Conservation (phyloP, 2,888 invertebrate genomes). For the Drosophila merina region DNA sequence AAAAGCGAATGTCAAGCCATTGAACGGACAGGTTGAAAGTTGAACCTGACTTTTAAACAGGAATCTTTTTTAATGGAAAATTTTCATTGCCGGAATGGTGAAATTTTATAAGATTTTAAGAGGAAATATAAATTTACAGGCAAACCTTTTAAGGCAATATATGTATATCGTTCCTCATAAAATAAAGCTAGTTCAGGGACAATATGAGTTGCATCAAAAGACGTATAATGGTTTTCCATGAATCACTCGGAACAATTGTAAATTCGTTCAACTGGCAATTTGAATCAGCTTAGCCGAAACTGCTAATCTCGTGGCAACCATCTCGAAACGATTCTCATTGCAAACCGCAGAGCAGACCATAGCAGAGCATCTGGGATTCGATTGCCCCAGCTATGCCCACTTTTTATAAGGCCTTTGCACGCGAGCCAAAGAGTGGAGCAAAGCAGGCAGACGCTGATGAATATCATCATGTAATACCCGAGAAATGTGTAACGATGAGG, state of each 20-base stretch:
- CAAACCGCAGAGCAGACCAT: constrained; percentile 13
- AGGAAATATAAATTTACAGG: not conserved
- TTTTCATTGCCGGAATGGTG: not conserved
- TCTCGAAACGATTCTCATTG: constrained; percentile 30
- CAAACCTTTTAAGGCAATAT: no score
- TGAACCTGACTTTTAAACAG: constrained; percentile 24
- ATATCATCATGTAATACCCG: constrained; percentile 66
- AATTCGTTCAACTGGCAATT: constrained; percentile 30
- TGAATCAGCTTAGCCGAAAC: constrained; percentile 18
- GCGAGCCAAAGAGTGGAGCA: constrained; percentile 41
- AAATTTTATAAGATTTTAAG: not conserved
- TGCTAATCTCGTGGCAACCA: constrained; percentile 30
- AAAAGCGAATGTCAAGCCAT: constrained; percentile 17
- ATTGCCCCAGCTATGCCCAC: constrained; percentile 24
- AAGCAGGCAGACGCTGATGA: constrained; percentile 30
- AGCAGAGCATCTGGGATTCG: constrained; percentile 44
- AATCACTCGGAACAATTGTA: constrained; percentile 19
- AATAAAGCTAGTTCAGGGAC: not conserved
- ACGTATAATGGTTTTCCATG: not conserved
- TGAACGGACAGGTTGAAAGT: constrained; percentile 27
- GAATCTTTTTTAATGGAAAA: constrained; percentile 10
- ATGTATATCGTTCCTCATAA: no score
- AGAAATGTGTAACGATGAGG: constrained; percentile 73
- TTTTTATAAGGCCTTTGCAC: constrained; percentile 61
- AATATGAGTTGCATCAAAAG: constrained; percentile 1